A percentile compares a stretch with the other conserved stretches of the same genome.
These are phyloP conservation scores for Artemia sinica DNA, from an alignment of 2,888 invertebrate species.

Conservation along the genomic window DNA sequence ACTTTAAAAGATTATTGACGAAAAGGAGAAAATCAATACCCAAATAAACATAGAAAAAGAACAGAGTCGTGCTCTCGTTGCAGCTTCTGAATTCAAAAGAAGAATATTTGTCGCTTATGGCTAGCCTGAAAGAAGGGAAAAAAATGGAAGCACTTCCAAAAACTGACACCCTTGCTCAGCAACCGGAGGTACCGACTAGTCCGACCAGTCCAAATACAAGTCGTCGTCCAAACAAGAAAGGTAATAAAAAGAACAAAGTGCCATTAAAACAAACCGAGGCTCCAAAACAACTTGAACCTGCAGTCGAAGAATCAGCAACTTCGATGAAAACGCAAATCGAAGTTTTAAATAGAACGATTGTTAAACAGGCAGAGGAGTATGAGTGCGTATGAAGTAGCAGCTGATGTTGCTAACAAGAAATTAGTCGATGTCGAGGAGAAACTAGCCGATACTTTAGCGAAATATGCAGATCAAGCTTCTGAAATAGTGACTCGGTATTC, in stretches of 20 bases:
- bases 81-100: too few species aligned
- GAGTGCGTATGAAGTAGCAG: not conserved
- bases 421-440: not conserved
- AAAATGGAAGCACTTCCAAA: too few species aligned
- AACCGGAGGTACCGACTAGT: not conserved
- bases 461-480: not conserved
- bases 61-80: too few species aligned
- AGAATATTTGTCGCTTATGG: too few species aligned
- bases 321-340: not conserved
- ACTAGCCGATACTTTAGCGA: not conserved
- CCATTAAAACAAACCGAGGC: not conserved
- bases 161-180: too few species aligned
- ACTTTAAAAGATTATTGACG: too few species aligned
- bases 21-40: too few species aligned
- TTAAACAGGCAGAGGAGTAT: not conserved
- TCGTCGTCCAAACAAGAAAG: not conserved
- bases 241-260: slow-evolving; percentile 1
- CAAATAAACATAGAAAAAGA: too few species aligned
- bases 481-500: not conserved
- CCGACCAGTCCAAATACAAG: not conserved
- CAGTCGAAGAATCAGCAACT: not conserved
- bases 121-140: too few species aligned
- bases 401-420: not conserved
- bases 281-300: not conserved
- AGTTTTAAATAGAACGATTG: not conserved